These are phyloP conservation scores for Megathymus violae DNA, from an alignment of 1,140 invertebrate genomes.

Conservation along the genomic window DNA sequence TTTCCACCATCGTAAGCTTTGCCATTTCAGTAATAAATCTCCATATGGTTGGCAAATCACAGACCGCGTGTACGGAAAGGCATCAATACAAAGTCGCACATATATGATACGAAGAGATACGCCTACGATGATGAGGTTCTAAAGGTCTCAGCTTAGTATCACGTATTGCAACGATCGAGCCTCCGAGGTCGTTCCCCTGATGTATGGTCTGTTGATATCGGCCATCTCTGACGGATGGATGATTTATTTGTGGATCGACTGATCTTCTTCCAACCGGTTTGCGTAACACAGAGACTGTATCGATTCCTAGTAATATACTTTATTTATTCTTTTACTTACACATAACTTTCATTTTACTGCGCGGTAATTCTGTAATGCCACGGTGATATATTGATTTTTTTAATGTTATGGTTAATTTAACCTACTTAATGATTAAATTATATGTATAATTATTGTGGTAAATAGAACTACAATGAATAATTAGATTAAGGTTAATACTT, in stretches of 20 bases:
- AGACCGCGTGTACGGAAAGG: too few relatives aligned
- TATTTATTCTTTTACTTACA: slow-evolving; percentile 1
- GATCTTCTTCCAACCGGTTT: slow-evolving; percentile 32
- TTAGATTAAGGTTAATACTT: too few relatives aligned
- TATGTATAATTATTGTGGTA: too few relatives aligned
- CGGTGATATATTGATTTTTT: too few relatives aligned
- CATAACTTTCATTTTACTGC: too few relatives aligned
- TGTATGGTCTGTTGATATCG: slow-evolving; percentile 61
- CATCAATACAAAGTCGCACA: too few relatives aligned
- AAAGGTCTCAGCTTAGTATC: slow-evolving; percentile 29
- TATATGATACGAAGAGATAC: slow-evolving; percentile 40
- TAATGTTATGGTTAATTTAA: too few relatives aligned
- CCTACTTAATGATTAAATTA: too few relatives aligned
- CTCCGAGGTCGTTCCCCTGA: slow-evolving; percentile 62
- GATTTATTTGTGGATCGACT: slow-evolving; percentile 35
- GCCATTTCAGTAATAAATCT: neutral
- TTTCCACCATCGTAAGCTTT: too few relatives aligned
- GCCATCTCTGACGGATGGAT: slow-evolving; percentile 34
- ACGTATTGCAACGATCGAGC: slow-evolving; percentile 51
- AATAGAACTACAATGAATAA: too few relatives aligned
- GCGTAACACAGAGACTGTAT: slow-evolving; percentile 19
- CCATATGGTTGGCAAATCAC: too few relatives aligned
- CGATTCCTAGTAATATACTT: slow-evolving; percentile 24
- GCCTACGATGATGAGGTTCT: slow-evolving; percentile 28
- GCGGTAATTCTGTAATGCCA: too few relatives aligned